Conservation (phyloP, 2,888 invertebrate species). For the Idaea dimidiata region DNA sequence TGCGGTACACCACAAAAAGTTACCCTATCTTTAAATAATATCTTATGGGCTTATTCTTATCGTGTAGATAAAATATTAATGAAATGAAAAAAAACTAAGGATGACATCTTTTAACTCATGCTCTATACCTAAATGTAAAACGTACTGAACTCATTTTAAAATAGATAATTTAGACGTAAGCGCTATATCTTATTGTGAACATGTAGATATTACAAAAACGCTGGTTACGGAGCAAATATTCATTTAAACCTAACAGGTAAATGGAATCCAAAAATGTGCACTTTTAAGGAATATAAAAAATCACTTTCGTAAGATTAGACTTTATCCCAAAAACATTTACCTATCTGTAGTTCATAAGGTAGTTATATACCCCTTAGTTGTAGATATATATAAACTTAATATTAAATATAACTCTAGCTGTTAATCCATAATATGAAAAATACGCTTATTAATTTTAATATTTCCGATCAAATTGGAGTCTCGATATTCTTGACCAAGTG, state of each 20-base stretch:
- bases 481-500: constrained; percentile 79
- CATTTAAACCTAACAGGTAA: constrained; percentile 20
- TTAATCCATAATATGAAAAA: constrained; percentile 69
- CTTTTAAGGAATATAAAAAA: constrained; percentile 18
- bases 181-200: constrained; percentile 38
- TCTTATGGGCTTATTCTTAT: constrained; percentile 1
- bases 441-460: constrained; percentile 81
- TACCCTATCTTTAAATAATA: constrained; percentile 21
- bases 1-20: constrained; percentile 28
- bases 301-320: constrained; percentile 23
- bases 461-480: constrained; percentile 78
- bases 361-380: not conserved
- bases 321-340: constrained; percentile 14
- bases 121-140: constrained; percentile 38
- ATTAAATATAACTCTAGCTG: not conserved
- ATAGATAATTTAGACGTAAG: constrained; percentile 34
- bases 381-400: not conserved
- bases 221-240: constrained; percentile 66
- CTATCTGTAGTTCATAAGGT: constrained; percentile 13
- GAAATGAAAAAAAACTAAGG: constrained; percentile 20
- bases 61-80: not conserved
- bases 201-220: constrained; percentile 52
- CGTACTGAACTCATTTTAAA: constrained; percentile 53
- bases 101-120: constrained; percentile 39
- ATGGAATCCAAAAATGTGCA: constrained; percentile 16